phyloP scores from a whole-genome alignment of 1,140 invertebrate species.

The Phortica variegata region DNA sequence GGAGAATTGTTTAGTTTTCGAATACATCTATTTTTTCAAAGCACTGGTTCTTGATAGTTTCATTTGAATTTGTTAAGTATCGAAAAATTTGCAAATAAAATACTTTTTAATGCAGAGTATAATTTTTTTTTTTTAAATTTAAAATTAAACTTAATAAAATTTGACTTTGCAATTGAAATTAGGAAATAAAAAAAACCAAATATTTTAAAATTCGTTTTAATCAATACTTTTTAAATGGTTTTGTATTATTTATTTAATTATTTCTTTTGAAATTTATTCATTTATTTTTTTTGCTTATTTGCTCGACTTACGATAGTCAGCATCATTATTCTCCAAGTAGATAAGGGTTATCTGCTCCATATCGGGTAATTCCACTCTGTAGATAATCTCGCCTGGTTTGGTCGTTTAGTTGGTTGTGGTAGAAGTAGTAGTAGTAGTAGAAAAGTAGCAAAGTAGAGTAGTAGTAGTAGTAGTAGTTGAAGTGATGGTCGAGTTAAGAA shows the following conservation, averaged over 20 bases:
- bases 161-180: too few species aligned
- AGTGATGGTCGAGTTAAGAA: conserved; percentile 13
- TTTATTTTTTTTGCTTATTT: conserved; percentile 49
- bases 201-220: conserved; percentile 7
- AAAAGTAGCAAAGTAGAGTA: conserved; percentile 11
- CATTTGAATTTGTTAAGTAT: too few species aligned
- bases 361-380: conserved; percentile 84
- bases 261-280: conserved; percentile 27
- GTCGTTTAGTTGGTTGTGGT: too few species aligned
- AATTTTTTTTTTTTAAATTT: too few species aligned
- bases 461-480: conserved; percentile 20
- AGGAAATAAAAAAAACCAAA: too few species aligned
- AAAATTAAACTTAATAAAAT: too few species aligned
- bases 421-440: conserved; percentile 20
- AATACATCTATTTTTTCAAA: too few species aligned
- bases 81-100: too few species aligned
- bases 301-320: conserved; percentile 69
- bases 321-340: conserved; percentile 79
- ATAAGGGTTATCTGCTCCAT: conserved; percentile 87
- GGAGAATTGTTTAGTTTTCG: too few species aligned
- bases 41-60: too few species aligned
- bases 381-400: conserved; percentile 76
- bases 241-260: conserved; percentile 23
- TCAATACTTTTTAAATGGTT: conserved; percentile 14
- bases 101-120: too few species aligned